Base-by-base conservation (phyloP, 2,888 invertebrate genomes). In the Macrophya annulata region DNA sequence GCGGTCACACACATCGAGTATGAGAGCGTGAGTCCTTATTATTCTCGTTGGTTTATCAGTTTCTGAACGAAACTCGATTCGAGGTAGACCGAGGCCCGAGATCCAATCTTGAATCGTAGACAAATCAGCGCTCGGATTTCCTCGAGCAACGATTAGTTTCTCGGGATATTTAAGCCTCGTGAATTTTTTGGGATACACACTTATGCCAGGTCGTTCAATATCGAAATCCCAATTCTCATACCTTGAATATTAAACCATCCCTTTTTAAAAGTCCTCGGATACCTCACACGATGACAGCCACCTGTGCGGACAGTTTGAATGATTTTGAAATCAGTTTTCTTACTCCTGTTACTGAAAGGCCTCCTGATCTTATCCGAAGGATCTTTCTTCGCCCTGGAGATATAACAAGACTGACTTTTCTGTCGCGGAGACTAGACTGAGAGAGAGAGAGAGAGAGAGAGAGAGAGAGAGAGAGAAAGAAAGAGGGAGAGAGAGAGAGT, bases 281-380 rank as follows among this genome's bases (percentile, higher is more conserved):
- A 72, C 72, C 72, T 72, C 72, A 72, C 72, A 51, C 77, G 77
- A 77, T 40, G 74, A 31, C 40, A 37, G 25, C 62, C 21, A n/a
- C 37, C 9, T 25, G 31, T 71, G 71, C 25, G 51, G 77, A 77
- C 77, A 31, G 51, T 45, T 45, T 48, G 2, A 21, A 76, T 51
- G 45, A 40, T 51, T 48, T 55, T 31, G n/a, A 31, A 37, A 55
- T 77, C 77, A 77, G 45, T 77, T 77, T 55, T 17, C 31, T 9
- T 51, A 25, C 9, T 17, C 76, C 31, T 4, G 17, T 37, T 31
- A 15, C 37, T 12, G 65, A 65, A 65, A 76, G 48, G 15, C 76
- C 48, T 15, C 17, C 74, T 15, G 89, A 89, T 86, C 74, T 51
- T 84, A 51, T 90, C 88, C 86, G 85, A 85, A 84, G 87, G 68